Percentiles rank a stretch among this genome's conserved stretches.
phyloP scores from a whole-genome alignment of 2,113 vertebrate genomes.

The Smithornis capensis region DNA sequence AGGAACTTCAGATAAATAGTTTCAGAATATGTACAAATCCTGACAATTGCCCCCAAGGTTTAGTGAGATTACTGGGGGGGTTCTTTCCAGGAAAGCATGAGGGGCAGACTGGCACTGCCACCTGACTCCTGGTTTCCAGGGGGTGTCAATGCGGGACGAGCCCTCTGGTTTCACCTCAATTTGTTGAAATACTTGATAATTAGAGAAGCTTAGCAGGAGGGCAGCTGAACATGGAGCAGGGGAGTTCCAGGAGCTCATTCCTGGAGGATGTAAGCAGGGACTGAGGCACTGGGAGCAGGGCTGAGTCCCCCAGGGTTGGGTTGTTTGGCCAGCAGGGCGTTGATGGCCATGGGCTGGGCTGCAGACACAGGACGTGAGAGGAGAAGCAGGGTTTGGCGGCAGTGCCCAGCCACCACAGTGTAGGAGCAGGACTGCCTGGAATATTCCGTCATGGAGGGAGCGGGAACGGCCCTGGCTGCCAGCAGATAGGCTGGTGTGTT shows the following conservation, averaged over 20 bases:
- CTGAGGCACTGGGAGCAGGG: not conserved
- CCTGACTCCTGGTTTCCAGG: not conserved
- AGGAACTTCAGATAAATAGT: not conserved
- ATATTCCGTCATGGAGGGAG: not conserved
- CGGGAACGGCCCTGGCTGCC: not conserved
- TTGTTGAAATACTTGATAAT: not conserved
- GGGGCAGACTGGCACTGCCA: no score
- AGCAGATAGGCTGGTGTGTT: not conserved
- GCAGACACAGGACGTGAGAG: not conserved
- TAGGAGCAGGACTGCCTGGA: not conserved
- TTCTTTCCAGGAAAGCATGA: not conserved
- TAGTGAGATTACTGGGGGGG: not conserved
- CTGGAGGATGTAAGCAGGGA: fast-evolving
- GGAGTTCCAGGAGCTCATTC: not conserved
- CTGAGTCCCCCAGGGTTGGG: not conserved
- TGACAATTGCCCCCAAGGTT: not conserved
- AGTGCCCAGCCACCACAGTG: not conserved
- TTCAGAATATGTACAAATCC: not conserved
- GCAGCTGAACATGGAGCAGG: not conserved
- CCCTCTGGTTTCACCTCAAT: not conserved
- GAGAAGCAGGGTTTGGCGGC: not conserved
- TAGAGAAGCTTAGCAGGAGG: not conserved
- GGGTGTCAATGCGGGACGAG: not conserved
- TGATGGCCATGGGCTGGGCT: slow-evolving; percentile 32
- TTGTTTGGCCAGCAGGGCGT: not conserved